Base-by-base conservation (phyloP, 2,797 vertebrate species). In the Lagothrix lagotricha region DNA sequence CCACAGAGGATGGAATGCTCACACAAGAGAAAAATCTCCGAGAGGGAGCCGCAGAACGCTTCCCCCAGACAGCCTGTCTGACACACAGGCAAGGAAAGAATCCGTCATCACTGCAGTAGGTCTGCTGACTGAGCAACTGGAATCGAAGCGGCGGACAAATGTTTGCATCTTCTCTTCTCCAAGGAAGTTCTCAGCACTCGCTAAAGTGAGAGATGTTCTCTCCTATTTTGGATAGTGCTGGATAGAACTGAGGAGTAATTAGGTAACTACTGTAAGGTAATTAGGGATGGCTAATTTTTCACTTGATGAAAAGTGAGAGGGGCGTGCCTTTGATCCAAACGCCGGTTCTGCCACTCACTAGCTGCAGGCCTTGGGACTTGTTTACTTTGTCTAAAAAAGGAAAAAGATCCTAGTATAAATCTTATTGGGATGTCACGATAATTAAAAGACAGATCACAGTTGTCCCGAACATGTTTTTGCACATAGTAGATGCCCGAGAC, bases 401-500 rank as follows among this genome's bases (percentile, higher is more conserved):
- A 52, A 58, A 52, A 36, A 19, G 46, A 17, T 46, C 73, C 17
- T 14, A 30, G n/a, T 1, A 20, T 7, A 41, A 10, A 22, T 30
- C 57, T 80, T 10, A 17, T 0, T 24, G 75, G 17, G 11, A 11
- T 50, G 58, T 33, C 36, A 1, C 4, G 44, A 70, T 58, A 26
- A 52, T 64, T 61, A 33, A 33, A 28, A 11, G 36, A 46, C 81
- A 33, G n/a, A 50, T 44, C n/a, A 30, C 44, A 28, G 24, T 19
- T 36, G 36, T 36, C 44, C 73, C 41, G 61, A 13, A n/a, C 33
- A 48, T 9, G 1, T 6, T 36, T 41, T 48, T 48, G 24, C 24
- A 20, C 4, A 1, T 28, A 39, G 26, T 0, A 10, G 26, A 44
- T 12, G 6, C 33, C 24, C 36, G 14, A 39, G 1, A 64, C 2